Percentiles rank a stretch among this genome's conserved stretches.
Evolutionary conservation across 2,888 invertebrate species (phyloP).

Genomic region (Zygothrica quintamaculata): DNA sequence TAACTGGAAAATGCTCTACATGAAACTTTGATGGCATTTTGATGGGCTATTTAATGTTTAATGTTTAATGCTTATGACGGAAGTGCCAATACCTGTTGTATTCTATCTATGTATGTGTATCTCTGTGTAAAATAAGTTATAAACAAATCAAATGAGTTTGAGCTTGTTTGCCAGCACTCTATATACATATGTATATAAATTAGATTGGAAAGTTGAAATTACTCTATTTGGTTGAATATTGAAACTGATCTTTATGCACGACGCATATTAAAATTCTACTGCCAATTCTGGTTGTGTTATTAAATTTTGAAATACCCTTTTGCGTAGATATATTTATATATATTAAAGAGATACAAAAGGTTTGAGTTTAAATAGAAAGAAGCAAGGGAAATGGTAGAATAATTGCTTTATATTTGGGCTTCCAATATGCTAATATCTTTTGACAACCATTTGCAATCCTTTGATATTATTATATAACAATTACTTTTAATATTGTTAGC

Average conservation of each 20-base stretch:
- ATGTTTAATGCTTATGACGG: conserved; percentile 48
- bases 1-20: conserved; percentile 32
- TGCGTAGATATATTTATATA: no score
- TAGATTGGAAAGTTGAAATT: conserved; percentile 60
- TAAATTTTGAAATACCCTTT: neutral
- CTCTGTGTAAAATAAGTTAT: conserved; percentile 9
- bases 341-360: no score
- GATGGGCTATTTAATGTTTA: conserved; percentile 42
- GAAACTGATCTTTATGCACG: conserved; percentile 12
- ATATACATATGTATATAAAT: no score
- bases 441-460: no score
- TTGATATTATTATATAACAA: no score
- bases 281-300: conserved; percentile 20
- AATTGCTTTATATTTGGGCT: no score
- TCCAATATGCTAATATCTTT: no score
- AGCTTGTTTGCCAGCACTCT: conserved; percentile 23
- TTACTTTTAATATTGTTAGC: no score
- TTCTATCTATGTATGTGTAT: neutral
- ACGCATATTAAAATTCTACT: conserved; percentile 24
- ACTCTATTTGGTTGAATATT: conserved; percentile 46
- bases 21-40: conserved; percentile 50
- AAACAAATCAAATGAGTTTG: conserved; percentile 30
- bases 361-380: no score
- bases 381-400: no score
- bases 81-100: conserved; percentile 34